Evolutionary conservation across 2,113 vertebrate species (phyloP).

Genomic region (Hiodon tergisus): DNA sequence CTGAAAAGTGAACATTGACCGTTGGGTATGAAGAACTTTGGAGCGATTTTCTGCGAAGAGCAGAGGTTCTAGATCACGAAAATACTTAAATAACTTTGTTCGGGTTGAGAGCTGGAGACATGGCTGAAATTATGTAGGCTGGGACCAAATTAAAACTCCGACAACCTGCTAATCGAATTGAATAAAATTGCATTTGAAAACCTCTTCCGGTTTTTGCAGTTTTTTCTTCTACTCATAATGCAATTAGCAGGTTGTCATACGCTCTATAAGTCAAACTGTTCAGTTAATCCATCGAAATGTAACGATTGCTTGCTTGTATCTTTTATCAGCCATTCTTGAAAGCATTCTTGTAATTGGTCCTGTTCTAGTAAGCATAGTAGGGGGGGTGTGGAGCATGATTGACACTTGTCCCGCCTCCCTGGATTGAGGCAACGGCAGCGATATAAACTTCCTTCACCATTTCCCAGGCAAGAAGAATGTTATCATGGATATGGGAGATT

Average conservation of each 20-base stretch:
- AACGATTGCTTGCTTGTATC: constrained; percentile 6
- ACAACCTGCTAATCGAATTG: too few relatives aligned
- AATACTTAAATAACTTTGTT: not conserved
- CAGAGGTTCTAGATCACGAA: not conserved
- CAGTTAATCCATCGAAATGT: not conserved
- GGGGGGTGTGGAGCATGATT: not conserved
- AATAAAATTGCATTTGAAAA: too few relatives aligned
- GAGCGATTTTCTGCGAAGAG: not conserved
- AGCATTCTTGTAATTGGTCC: not conserved
- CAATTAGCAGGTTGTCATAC: too few relatives aligned
- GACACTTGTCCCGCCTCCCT: too few relatives aligned
- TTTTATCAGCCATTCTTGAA: not conserved
- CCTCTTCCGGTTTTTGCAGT: too few relatives aligned
- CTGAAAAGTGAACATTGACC: not conserved
- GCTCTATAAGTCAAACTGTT: not conserved
- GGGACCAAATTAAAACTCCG: too few relatives aligned
- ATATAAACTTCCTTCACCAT: not conserved
- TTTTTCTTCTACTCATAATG: too few relatives aligned
- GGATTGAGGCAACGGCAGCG: not conserved
- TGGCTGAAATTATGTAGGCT: too few relatives aligned
- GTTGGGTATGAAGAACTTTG: not conserved
- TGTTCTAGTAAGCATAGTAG: not conserved
- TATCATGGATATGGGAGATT: constrained; percentile 11
- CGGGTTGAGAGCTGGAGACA: not conserved
- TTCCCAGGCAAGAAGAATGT: constrained; percentile 6